Evolutionary conservation across 2,888 invertebrate species (phyloP), one percentile per base, ranked within the genome.

Genomic region (Eupeodes luniger): DNA sequence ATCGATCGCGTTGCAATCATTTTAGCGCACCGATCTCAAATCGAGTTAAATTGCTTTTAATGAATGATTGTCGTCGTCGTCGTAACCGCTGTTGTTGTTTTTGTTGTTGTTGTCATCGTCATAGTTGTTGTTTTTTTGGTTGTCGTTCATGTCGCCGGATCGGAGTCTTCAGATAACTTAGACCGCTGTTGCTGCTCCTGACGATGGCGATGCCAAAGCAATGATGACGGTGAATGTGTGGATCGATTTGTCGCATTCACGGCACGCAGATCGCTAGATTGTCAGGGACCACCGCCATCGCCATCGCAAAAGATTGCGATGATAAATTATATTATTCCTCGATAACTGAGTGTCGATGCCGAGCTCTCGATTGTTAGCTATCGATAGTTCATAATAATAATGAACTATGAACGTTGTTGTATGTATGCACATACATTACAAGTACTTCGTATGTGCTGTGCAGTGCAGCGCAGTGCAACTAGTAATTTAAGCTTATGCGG

Each of bases 21-120:
- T 84, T 80, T 74, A 72, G 47, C 47, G 44, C 59, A 47, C 77
- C 81, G 57, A 53, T 62, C 81, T 76, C 89, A 81, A 89, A 89
- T 89, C 89, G 89, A 89, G 89, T 89, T 85, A 89, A 89, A 89
- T 89, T 89, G 89, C 85, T 79, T 89, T 85, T 89, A 89, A 89
- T 89, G 85, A 89, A 85, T 76, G 85, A 84, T 78, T 87, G 87
- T 81, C 78, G 81, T 81, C 75, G 79, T 51, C 9, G 40, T 40
- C 40, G 40, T 40, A 5, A 9, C 9, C 40, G 9, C 5, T 5
- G 40, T 40, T 40, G 40, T 47, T 27, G 40, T n/a, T 19, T 47
- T 16, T 27, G 57, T 74, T 47, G 55, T 34, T 55, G 66, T 47
- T 34, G 67, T 40, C 57, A 57, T 72, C 51, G 5, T 12, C 51